These are phyloP conservation scores for Manacus vitellinus DNA, from an alignment of 2,113 vertebrate species.

Conservation along the genomic window DNA sequence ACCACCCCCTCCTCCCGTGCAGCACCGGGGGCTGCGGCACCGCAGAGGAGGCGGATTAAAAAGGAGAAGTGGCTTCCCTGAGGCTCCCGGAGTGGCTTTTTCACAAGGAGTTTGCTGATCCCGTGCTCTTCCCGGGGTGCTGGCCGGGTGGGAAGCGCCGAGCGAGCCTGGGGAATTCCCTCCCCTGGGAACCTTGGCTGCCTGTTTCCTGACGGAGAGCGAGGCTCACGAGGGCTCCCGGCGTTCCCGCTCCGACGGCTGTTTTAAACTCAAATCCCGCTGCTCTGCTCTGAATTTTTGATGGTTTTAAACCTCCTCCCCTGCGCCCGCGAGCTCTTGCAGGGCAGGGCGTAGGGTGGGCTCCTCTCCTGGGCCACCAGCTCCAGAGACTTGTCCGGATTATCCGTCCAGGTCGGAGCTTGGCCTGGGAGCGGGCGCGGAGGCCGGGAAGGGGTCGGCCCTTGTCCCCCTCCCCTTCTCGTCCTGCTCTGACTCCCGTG, in stretches of 20 bases:
- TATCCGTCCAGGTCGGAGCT: rapidly evolving
- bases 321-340: rapidly evolving
- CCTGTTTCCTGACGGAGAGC: not conserved
- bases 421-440: not conserved
- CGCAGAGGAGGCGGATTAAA: not conserved
- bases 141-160: rapidly evolving
- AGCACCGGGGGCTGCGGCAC: not conserved
- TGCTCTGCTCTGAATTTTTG: not conserved
- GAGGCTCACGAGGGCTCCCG: not conserved
- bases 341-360: not conserved
- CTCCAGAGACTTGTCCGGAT: not conserved
- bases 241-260: not conserved
- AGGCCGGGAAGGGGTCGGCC: not conserved
- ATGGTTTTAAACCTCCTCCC: not conserved
- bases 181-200: not conserved
- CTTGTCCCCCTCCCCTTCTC: conserved; percentile 55
- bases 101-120: not conserved
- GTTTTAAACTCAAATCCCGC: not conserved
- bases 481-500: conserved; percentile 60
- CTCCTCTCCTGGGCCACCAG: not conserved
- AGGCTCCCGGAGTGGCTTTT: not conserved
- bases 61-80: conserved; percentile 32
- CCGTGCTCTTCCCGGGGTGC: not conserved
- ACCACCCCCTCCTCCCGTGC: not conserved
- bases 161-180: not conserved